Conservation (phyloP, 2,888 invertebrate genomes). For the Synergus itoensis region DNA sequence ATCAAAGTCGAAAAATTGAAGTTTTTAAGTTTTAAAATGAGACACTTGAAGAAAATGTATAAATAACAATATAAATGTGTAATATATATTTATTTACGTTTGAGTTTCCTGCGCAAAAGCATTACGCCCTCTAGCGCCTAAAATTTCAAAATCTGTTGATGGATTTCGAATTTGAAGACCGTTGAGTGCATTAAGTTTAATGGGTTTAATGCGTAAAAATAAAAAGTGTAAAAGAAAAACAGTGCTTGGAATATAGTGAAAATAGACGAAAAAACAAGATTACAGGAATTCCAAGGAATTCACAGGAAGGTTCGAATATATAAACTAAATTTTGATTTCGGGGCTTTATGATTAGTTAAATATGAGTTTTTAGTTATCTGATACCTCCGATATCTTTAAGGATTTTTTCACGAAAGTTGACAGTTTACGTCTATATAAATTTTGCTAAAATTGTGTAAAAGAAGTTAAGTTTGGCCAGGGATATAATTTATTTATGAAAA, state of each 20-base stretch:
- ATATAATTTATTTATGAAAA: background rate
- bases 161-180: background rate
- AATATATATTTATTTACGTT: no score
- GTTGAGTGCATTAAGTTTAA: background rate
- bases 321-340: background rate
- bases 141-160: background rate
- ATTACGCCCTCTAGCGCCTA: background rate
- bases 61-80: no score
- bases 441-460: background rate
- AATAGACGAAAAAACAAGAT: background rate
- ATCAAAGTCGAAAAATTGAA: no score
- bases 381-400: background rate
- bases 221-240: constrained; percentile 7
- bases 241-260: background rate
- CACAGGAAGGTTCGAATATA: background rate
- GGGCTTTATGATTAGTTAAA: background rate
- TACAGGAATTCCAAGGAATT: background rate
- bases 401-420: background rate
- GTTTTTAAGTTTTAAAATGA: no score
- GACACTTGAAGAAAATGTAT: no score
- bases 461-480: background rate
- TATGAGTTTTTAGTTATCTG: background rate
- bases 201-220: background rate
- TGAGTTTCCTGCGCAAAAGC: background rate
- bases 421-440: background rate